Evolutionary conservation across 2,888 invertebrate genomes (phyloP).

Genomic region (Gastracanthus pulcherrimus): DNA sequence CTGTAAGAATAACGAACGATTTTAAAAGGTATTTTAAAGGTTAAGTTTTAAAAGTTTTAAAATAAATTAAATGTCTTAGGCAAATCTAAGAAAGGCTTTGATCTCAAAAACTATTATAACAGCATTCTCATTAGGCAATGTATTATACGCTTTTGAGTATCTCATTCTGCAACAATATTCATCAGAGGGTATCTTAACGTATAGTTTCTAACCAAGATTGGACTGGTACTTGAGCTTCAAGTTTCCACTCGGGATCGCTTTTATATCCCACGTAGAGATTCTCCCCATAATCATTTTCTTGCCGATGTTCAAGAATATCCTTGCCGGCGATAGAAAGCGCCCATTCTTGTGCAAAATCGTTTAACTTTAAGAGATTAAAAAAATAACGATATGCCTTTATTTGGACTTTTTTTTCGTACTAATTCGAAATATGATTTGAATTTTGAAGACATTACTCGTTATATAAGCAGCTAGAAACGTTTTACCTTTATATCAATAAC

Average conservation of each 20-base stretch:
- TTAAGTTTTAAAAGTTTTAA: too few relatives aligned
- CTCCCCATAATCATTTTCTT: slow-evolving; percentile 66
- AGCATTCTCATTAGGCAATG: too few relatives aligned
- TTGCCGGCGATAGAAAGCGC: slow-evolving; percentile 64
- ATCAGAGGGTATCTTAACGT: not conserved
- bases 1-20: too few relatives aligned
- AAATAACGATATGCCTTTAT: slow-evolving; percentile 14
- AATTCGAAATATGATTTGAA: not conserved
- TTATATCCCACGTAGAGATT: slow-evolving; percentile 65
- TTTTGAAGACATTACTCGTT: not conserved
- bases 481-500: slow-evolving; percentile 65
- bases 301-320: slow-evolving; percentile 63
- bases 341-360: slow-evolving; percentile 69
- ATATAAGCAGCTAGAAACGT: not conserved
- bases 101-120: too few relatives aligned
- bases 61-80: too few relatives aligned
- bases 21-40: too few relatives aligned
- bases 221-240: slow-evolving; percentile 61
- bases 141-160: too few relatives aligned
- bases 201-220: slow-evolving; percentile 66
- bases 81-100: too few relatives aligned
- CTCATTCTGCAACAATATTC: not conserved
- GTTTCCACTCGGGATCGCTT: slow-evolving; percentile 57
- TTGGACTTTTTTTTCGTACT: not conserved
- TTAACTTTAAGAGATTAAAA: slow-evolving; percentile 64